A percentile compares a stretch with the other conserved stretches of the same genome.
phyloP scores from a whole-genome alignment of 2,113 vertebrate genomes.

The Caloenas nicobarica region DNA sequence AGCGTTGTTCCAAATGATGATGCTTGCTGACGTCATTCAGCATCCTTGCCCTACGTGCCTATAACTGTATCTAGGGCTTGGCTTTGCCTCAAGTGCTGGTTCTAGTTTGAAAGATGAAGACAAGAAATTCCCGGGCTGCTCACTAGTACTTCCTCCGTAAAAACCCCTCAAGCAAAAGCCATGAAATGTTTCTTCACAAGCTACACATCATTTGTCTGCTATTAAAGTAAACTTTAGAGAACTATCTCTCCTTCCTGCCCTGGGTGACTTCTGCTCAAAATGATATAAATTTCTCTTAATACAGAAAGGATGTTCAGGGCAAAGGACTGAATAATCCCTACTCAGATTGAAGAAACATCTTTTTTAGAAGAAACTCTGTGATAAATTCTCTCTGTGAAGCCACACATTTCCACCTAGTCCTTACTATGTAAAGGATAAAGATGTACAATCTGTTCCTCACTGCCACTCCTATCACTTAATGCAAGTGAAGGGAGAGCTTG shows the following conservation, averaged over 20 bases:
- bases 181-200: not conserved
- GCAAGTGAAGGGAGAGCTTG: not conserved
- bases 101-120: not conserved
- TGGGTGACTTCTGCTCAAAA: not conserved
- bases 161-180: not conserved
- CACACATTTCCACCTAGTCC: not conserved
- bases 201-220: not conserved
- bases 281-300: not conserved
- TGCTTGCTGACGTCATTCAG: not conserved
- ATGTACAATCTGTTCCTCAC: not conserved
- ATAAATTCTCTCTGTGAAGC: not conserved
- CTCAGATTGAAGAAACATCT: not conserved
- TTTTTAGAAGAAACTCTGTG: not conserved
- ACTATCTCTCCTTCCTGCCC: not conserved
- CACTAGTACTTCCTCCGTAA: not conserved
- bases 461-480: not conserved
- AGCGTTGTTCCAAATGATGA: not conserved
- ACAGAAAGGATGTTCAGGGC: not conserved
- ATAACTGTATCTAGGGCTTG: not conserved
- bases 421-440: not conserved
- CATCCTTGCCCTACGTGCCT: not conserved
- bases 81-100: not conserved
- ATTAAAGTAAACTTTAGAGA: not conserved
- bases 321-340: not conserved
- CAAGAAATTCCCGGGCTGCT: not conserved